Base-by-base conservation (phyloP, 1,140 invertebrate genomes). In the Achatina immaculata region DNA sequence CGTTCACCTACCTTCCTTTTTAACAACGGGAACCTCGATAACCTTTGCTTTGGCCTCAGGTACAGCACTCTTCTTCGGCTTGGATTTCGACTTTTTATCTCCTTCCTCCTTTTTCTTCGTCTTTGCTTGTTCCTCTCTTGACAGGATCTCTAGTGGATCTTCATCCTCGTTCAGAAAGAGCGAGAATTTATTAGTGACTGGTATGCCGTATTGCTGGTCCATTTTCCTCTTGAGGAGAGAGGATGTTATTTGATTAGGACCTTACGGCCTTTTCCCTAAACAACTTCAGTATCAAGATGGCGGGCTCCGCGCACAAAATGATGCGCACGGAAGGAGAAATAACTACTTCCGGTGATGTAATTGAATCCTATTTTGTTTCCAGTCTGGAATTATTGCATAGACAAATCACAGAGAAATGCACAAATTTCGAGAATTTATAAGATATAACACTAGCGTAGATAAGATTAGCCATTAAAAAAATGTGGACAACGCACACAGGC, bases 191-290 rank as follows among this genome's bases (percentile, higher is more conserved):
- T 98, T 98, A 88, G 94, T 94, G 84, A 96, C 94, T 86, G 95
- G 95, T 91, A 97, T 95, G 90, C 96, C 97, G 94, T 98, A 98
- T 89, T 95, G 93, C 93, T 95, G 95, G 93, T 97, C 96, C 96
- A 98, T 98, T 89, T 89, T 91, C 90, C 90, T 90, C 88, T 89
- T 77, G 77, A 69, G 81, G 68, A 36, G 79, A 87, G 90, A 91
- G 90, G 91, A 91, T 91, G 88, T 82, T 87, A 87, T 89, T 88
- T 87, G 91, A 91, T 91, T 89, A 34, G 78, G 80, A 83, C 83
- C 82, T 88, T 84, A 86, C 86, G 87, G 88, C 90, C 88, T 88
- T 85, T 79, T 81, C 82, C 85, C 72, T 79, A 80, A 68, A 71
- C 74, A 65, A 81, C 86, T 84, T 86, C 78, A 80, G 82, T 82